phyloP scores from a whole-genome alignment of 2,888 invertebrate species.

The Ormyrus thymus region DNA sequence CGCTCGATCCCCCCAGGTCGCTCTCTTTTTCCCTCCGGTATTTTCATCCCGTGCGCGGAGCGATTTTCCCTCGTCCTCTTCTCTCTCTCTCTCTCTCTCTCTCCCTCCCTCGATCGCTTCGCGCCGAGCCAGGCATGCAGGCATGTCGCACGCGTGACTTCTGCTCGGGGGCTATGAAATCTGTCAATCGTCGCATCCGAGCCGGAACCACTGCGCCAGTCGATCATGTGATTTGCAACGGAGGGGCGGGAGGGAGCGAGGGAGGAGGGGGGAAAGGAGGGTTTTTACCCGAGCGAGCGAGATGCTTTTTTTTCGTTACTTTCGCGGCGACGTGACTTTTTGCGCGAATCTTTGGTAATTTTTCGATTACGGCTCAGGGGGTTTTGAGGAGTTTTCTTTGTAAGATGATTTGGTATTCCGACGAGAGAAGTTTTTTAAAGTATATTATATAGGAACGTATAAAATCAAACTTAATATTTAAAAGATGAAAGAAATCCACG shows the following conservation, averaged over 20 bases:
- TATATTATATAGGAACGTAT: too few relatives aligned
- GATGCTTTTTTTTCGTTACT: neutral
- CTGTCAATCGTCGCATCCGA: constrained; percentile 51
- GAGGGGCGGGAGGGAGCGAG: neutral
- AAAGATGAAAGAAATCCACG: too few relatives aligned
- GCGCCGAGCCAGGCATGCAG: neutral
- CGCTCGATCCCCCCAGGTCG: neutral
- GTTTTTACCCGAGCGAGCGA: neutral
- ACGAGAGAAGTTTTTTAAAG: too few relatives aligned
- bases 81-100: constrained; percentile 22
- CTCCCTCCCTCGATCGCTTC: constrained; percentile 29
- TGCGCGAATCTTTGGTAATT: too few relatives aligned
- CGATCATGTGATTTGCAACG: constrained; percentile 47
- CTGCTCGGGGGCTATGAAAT: constrained; percentile 44
- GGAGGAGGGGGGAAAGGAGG: constrained; percentile 9
- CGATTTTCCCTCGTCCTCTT: constrained; percentile 34
- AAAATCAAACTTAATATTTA: too few relatives aligned
- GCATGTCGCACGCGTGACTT: constrained; percentile 11
- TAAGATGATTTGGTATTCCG: too few relatives aligned
- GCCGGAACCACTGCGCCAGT: constrained; percentile 38
- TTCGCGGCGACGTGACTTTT: too few relatives aligned
- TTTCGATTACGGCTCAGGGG: too few relatives aligned
- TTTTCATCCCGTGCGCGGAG: constrained; percentile 12
- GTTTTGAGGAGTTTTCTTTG: too few relatives aligned
- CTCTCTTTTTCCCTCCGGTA: constrained; percentile 7